These are phyloP conservation scores for Malaclemys terrapin DNA, from an alignment of 2,113 vertebrate species.

Conservation along the genomic window DNA sequence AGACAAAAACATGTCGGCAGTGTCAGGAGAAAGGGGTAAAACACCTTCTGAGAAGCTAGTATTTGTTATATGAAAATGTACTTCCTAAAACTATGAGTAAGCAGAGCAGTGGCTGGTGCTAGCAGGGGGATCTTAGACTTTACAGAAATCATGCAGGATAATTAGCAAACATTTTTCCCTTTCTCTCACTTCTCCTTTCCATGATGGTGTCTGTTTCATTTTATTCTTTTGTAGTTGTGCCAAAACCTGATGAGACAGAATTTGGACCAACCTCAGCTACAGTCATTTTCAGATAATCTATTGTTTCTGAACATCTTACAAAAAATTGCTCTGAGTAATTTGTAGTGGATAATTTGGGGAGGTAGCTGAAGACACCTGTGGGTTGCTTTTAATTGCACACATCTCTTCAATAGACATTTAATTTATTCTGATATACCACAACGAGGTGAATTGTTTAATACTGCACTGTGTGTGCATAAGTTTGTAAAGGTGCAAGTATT, in stretches of 20 bases:
- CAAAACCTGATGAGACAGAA: background rate
- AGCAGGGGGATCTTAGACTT: background rate
- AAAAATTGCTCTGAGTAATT: background rate
- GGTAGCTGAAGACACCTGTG: background rate
- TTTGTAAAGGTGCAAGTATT: background rate
- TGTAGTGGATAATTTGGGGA: background rate
- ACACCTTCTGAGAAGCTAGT: background rate
- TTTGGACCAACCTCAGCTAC: background rate
- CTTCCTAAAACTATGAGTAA: conserved; percentile 6
- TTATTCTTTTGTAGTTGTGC: background rate
- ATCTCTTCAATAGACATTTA: background rate
- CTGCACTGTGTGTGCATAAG: background rate
- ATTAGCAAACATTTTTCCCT: background rate
- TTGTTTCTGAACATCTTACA: background rate
- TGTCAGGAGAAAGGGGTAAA: background rate
- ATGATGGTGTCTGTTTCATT: background rate
- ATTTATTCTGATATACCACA: background rate
- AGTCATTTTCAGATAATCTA: background rate
- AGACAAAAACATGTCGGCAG: background rate
- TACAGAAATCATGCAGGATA: background rate
- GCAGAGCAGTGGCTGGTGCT: background rate
- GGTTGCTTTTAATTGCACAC: background rate
- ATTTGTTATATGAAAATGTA: background rate
- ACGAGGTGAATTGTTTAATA: background rate
- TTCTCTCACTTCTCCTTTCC: conserved; percentile 1